These are phyloP conservation scores for Macrotis lagotis DNA, from an alignment of 2,113 vertebrate species.

Conservation along the genomic window DNA sequence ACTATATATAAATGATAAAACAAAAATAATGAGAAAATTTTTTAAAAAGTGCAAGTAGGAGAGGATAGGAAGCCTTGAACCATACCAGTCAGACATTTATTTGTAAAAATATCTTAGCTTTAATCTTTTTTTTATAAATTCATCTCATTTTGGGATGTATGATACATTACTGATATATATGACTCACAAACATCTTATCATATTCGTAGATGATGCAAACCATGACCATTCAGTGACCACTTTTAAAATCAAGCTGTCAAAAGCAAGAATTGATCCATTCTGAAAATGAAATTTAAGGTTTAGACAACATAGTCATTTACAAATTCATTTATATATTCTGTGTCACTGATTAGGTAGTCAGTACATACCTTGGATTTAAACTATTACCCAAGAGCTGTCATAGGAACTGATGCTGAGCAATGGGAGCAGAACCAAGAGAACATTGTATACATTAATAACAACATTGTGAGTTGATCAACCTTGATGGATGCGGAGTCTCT, in stretches of 20 bases:
- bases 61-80: too few relatives aligned
- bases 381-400: conserved; percentile 19
- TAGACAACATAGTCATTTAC: conserved; percentile 61
- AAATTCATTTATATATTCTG: conserved; percentile 39
- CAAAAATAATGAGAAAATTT: too few relatives aligned
- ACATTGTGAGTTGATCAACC: too few relatives aligned
- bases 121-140: not conserved
- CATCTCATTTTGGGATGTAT: conserved; percentile 81
- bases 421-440: too few relatives aligned
- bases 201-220: conserved; percentile 75
- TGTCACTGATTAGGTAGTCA: conserved; percentile 24
- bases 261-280: conserved; percentile 60
- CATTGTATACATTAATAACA: too few relatives aligned
- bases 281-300: conserved; percentile 56
- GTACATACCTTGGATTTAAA: not conserved
- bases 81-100: too few relatives aligned
- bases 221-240: conserved; percentile 82
- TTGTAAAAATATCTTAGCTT: too few relatives aligned
- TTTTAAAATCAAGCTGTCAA: conserved; percentile 80
- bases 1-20: too few relatives aligned
- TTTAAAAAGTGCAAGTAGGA: too few relatives aligned
- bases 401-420: too few relatives aligned
- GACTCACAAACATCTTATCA: conserved; percentile 75
- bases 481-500: too few relatives aligned
- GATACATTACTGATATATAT: conserved; percentile 72